phyloP scores from a whole-genome alignment of 2,888 invertebrate genomes.

The Ceraclea dissimilis region DNA sequence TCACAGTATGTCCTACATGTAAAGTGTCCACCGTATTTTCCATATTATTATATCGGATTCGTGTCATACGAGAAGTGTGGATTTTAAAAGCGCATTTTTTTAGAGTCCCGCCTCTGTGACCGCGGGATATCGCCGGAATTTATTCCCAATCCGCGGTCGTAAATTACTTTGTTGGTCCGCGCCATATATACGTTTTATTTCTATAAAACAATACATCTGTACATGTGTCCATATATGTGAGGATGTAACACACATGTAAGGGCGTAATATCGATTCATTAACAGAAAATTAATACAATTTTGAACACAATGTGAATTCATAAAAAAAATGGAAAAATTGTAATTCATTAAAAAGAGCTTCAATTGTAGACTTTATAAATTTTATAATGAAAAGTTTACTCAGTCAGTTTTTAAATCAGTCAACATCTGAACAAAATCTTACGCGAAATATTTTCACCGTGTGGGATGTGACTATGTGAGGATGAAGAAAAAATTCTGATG shows the following conservation, averaged over 20 bases:
- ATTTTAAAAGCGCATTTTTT: conserved; percentile 8
- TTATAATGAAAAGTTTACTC: too few relatives aligned
- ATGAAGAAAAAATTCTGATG: too few relatives aligned
- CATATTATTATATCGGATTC: neutral
- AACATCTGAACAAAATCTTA: too few relatives aligned
- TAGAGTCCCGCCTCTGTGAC: conserved; percentile 6
- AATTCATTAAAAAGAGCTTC: too few relatives aligned
- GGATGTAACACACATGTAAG: neutral
- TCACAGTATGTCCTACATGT: neutral
- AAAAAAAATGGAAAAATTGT: too few relatives aligned
- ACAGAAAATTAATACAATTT: too few relatives aligned
- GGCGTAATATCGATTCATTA: neutral
- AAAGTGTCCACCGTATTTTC: neutral
- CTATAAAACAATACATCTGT: neutral
- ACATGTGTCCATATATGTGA: too few relatives aligned
- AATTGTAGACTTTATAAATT: too few relatives aligned
- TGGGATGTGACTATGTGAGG: too few relatives aligned
- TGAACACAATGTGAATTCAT: too few relatives aligned
- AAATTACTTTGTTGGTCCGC: conserved; percentile 3
- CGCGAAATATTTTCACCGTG: too few relatives aligned
- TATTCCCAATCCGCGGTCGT: conserved; percentile 2
- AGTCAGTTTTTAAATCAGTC: too few relatives aligned
- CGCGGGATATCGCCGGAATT: conserved; percentile 11
- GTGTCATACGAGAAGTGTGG: conserved; percentile 5
- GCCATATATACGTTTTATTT: neutral